Percentiles rank a stretch among this genome's conserved stretches.
phyloP scores from a whole-genome alignment of 2,888 invertebrate genomes.

The Pachliopta kotzebuea region DNA sequence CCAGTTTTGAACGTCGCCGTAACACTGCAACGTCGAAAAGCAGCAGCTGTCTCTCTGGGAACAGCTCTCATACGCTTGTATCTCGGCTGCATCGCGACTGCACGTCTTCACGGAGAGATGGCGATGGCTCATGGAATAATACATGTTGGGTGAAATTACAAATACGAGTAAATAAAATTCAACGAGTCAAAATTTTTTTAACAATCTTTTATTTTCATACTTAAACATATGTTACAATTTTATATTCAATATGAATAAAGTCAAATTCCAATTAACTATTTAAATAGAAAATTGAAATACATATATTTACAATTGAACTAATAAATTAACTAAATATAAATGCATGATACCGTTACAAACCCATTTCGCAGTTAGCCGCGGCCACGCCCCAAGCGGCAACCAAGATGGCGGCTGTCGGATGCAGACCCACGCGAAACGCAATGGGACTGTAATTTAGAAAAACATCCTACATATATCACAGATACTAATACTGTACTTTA shows the following conservation, averaged over 20 bases:
- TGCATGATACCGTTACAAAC: constrained; percentile 81
- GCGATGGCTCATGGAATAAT: constrained; percentile 78
- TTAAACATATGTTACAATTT: constrained; percentile 78
- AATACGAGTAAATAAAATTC: constrained; percentile 53
- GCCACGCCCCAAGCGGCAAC: constrained; percentile 78
- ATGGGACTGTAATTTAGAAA: constrained; percentile 81
- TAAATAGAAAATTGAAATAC: constrained; percentile 71
- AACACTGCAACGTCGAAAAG: constrained; percentile 41
- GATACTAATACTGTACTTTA: constrained; percentile 66
- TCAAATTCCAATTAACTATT: constrained; percentile 68
- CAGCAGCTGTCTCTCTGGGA: constrained; percentile 37
- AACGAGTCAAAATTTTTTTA: constrained; percentile 48
- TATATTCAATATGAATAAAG: constrained; percentile 79
- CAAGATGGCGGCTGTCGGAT: constrained; percentile 80
- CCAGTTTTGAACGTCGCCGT: constrained; percentile 44
- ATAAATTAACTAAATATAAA: constrained; percentile 55
- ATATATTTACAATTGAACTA: constrained; percentile 49
- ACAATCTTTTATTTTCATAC: constrained; percentile 73
- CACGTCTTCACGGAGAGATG: constrained; percentile 58
- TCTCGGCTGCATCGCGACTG: constrained; percentile 54
- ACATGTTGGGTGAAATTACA: constrained; percentile 74
- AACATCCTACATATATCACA: constrained; percentile 80
- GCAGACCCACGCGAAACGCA: constrained; percentile 80
- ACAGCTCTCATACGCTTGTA: constrained; percentile 47
- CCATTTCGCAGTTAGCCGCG: constrained; percentile 81